Evolutionary conservation across 2,888 invertebrate genomes (phyloP).

Genomic region (Trichogramma dendrolimi): DNA sequence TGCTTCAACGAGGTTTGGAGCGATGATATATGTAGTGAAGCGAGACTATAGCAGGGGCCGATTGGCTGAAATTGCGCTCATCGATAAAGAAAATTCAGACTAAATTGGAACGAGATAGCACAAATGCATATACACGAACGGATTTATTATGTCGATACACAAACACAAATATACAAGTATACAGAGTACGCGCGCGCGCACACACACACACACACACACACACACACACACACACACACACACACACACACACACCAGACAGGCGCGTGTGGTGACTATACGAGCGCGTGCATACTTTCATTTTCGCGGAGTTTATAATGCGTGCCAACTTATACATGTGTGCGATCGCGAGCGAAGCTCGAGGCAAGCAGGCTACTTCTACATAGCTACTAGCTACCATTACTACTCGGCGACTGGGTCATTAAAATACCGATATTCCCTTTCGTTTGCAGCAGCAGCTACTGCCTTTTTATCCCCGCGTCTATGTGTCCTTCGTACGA

Average conservation of each 20-base stretch:
- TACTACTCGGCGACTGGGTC: constrained; percentile 5
- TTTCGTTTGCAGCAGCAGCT: constrained; percentile 14
- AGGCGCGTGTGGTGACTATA: not conserved
- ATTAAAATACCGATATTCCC: constrained; percentile 27
- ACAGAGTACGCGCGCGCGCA: too few relatives aligned
- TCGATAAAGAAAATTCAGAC: constrained; percentile 9
- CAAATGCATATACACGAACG: too few relatives aligned
- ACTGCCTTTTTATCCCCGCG: constrained; percentile 4
- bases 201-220: not conserved
- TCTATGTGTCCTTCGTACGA: constrained; percentile 9
- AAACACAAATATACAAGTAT: not conserved
- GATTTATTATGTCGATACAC: too few relatives aligned
- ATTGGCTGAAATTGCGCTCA: not conserved
- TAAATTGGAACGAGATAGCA: too few relatives aligned
- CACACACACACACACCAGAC: not conserved
- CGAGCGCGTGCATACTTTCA: constrained; percentile 10
- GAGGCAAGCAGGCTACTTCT: constrained; percentile 1
- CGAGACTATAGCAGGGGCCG: too few relatives aligned
- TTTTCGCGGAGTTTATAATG: constrained; percentile 4
- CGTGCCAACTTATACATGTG: not conserved
- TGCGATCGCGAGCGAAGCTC: not conserved
- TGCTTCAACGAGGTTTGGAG: too few relatives aligned
- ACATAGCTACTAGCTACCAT: too few relatives aligned
- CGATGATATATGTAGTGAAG: too few relatives aligned
- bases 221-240: not conserved